These are phyloP conservation scores for Zootoca vivipara DNA, from an alignment of 2,113 vertebrate genomes.

Conservation along the genomic window DNA sequence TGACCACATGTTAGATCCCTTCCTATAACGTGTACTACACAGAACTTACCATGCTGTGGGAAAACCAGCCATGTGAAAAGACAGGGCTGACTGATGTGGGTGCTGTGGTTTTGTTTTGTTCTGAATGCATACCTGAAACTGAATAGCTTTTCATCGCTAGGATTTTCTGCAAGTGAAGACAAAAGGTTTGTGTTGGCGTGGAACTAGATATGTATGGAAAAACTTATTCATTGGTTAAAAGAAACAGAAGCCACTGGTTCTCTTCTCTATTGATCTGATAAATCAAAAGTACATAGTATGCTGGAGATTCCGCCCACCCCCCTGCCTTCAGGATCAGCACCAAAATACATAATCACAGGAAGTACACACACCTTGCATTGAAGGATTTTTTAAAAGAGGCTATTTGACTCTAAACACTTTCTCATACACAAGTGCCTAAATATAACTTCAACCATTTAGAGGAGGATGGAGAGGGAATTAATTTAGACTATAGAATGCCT, in stretches of 20 bases:
- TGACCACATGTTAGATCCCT: background rate
- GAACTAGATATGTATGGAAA: background rate
- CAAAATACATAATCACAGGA: conserved; percentile 2
- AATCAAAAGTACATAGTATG: background rate
- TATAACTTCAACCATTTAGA: background rate
- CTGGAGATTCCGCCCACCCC: background rate
- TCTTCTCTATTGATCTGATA: background rate
- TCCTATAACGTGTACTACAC: background rate
- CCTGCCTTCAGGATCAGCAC: background rate
- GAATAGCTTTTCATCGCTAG: background rate
- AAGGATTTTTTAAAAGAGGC: background rate
- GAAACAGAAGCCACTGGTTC: background rate
- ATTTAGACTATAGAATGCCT: background rate
- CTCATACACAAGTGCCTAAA: background rate
- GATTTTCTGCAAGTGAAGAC: background rate
- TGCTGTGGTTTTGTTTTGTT: background rate
- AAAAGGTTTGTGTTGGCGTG: background rate
- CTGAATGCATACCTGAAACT: background rate
- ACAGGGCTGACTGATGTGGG: background rate
- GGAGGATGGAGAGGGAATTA: background rate
- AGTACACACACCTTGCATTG: background rate
- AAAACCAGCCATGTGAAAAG: background rate
- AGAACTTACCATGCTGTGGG: background rate
- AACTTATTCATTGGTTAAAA: background rate
- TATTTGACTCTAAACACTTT: background rate